Percentiles rank a stretch among this genome's conserved stretches.
Conservation (phyloP, 2,113 vertebrate genomes). For the Scolopax mira region DNA sequence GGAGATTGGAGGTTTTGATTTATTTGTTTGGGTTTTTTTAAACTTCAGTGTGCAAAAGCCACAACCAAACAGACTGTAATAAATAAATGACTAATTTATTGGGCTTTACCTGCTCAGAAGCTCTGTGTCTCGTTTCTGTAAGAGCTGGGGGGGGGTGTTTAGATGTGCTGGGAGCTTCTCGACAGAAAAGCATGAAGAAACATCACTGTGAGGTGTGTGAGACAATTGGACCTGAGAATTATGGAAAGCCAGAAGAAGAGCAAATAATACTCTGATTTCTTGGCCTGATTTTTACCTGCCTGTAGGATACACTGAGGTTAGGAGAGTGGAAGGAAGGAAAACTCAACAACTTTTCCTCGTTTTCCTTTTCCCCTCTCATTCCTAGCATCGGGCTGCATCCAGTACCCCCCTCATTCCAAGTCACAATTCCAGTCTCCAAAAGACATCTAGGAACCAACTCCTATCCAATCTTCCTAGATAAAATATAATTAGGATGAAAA, state of each 20-base stretch:
- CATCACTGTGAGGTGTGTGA: constrained; percentile 3
- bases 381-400: background rate
- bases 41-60: background rate
- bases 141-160: background rate
- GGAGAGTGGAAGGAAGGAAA: background rate
- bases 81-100: background rate
- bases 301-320: background rate
- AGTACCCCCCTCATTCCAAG: background rate
- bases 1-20: background rate
- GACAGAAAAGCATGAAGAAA: background rate
- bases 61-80: background rate
- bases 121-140: background rate
- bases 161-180: background rate
- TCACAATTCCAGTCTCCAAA: background rate
- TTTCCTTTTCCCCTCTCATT: background rate
- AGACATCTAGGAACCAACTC: background rate
- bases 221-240: background rate
- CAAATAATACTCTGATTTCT: background rate
- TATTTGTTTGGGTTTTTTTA: background rate
- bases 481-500: background rate
- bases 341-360: background rate
- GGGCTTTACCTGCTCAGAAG: background rate
- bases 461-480: background rate
- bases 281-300: background rate
- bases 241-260: background rate